These are phyloP conservation scores for Rhea pennata DNA, from an alignment of 2,113 vertebrate genomes.

Conservation along the genomic window DNA sequence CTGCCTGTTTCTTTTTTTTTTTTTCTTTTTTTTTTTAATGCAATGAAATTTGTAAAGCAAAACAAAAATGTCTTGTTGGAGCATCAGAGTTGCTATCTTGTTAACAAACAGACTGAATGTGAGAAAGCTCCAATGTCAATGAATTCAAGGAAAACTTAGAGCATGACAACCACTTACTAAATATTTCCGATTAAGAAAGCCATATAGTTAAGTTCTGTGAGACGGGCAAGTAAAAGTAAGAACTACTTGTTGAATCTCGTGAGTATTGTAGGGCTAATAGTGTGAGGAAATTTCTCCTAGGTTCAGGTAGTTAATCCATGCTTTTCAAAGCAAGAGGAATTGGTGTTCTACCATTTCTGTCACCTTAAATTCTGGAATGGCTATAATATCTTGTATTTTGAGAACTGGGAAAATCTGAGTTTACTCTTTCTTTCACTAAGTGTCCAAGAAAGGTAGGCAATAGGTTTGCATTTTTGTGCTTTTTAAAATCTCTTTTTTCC, in stretches of 20 bases:
- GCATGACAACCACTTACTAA: slow-evolving; percentile 22
- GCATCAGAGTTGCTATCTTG: slow-evolving; percentile 41
- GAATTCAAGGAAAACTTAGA: slow-evolving; percentile 41
- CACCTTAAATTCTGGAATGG: neutral
- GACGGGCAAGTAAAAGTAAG: slow-evolving; percentile 10
- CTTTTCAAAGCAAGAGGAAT: neutral
- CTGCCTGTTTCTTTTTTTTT: neutral
- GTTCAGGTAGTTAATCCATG: neutral
- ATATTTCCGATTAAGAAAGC: slow-evolving; percentile 60
- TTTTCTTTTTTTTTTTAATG: slow-evolving; percentile 8
- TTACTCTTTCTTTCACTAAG: neutral
- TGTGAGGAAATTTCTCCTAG: neutral
- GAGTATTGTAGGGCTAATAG: neutral
- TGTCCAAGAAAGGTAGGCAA: neutral
- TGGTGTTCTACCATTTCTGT: neutral
- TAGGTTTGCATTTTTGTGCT: neutral
- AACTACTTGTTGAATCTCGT: neutral
- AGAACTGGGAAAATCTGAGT: neutral
- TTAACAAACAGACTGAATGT: slow-evolving; percentile 50
- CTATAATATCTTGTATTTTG: neutral
- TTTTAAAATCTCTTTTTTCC: neutral
- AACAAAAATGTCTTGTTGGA: slow-evolving; percentile 43
- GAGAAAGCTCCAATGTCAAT: slow-evolving; percentile 37
- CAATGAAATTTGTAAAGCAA: slow-evolving; percentile 22
- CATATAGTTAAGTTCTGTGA: neutral